Evolutionary conservation across 2,113 vertebrate genomes (phyloP).

Genomic region (Eidolon helvum): DNA sequence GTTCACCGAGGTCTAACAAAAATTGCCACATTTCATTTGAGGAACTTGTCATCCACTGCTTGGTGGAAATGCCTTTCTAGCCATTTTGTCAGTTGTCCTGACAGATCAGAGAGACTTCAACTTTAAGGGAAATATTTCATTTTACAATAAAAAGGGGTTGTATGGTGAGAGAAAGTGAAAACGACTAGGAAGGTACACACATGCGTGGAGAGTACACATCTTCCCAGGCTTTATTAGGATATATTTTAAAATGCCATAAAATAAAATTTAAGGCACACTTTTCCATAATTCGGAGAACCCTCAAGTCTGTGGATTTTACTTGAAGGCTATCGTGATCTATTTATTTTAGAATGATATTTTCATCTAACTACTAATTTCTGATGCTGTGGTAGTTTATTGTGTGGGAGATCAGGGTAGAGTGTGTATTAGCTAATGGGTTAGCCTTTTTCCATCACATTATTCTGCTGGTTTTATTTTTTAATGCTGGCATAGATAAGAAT

Average conservation of each 20-base stretch:
- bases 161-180: too few relatives aligned
- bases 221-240: not conserved
- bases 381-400: fast-evolving
- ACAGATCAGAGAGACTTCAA: not conserved
- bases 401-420: too few relatives aligned
- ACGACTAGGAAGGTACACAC: not conserved
- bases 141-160: not conserved
- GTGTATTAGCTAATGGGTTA: not conserved
- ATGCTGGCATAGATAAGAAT: not conserved
- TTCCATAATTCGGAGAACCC: not conserved
- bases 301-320: not conserved
- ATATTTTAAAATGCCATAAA: not conserved
- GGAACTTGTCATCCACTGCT: not conserved
- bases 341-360: not conserved
- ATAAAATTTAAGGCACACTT: not conserved
- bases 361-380: not conserved
- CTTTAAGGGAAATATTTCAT: not conserved
- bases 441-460: too few relatives aligned
- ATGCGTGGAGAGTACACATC: fast-evolving
- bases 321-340: not conserved
- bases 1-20: not conserved
- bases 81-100: not conserved
- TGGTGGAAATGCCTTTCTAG: not conserved
- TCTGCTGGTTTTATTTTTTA: not conserved
- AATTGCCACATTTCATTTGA: not conserved